phyloP scores from a whole-genome alignment of 2,888 invertebrate genomes.

The Drosophila paracracens region DNA sequence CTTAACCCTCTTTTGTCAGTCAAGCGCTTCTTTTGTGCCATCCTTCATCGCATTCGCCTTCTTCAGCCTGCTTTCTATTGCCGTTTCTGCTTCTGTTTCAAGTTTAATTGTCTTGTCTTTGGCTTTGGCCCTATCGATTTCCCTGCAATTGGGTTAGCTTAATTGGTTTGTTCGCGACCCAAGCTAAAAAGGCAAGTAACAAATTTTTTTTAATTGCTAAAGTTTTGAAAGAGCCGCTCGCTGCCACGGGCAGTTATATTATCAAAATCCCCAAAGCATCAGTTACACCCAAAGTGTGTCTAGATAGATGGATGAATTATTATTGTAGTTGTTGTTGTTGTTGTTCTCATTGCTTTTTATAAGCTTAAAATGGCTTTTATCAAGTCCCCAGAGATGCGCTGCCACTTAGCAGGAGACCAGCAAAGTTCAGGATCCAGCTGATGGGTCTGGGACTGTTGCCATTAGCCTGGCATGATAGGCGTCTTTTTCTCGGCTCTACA shows the following conservation, averaged over 20 bases:
- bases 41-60: slow-evolving; percentile 2
- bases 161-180: slow-evolving; percentile 36
- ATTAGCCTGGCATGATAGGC: background rate
- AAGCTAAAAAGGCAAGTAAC: background rate
- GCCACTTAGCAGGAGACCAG: slow-evolving; percentile 63
- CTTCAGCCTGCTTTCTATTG: slow-evolving; percentile 39
- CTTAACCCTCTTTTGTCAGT: slow-evolving; percentile 71
- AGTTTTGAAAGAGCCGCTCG: slow-evolving; percentile 35
- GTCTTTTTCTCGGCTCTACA: slow-evolving; percentile 16
- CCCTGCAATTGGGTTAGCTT: slow-evolving; percentile 55
- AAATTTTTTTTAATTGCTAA: slow-evolving; percentile 59
- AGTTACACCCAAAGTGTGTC: slow-evolving; percentile 26
- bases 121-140: slow-evolving; percentile 65
- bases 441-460: slow-evolving; percentile 1
- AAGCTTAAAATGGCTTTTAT: slow-evolving; percentile 63
- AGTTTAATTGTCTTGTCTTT: slow-evolving; percentile 70
- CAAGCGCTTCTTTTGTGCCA: slow-evolving; percentile 43
- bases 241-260: slow-evolving; percentile 22
- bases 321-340: slow-evolving; percentile 14
- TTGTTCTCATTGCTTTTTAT: slow-evolving; percentile 13
- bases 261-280: slow-evolving; percentile 30
- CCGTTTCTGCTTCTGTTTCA: slow-evolving; percentile 59
- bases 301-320: slow-evolving; percentile 12
- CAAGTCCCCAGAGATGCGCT: slow-evolving; percentile 64
- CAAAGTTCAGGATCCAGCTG: slow-evolving; percentile 10